Conservation (phyloP, 2,113 vertebrate species). For the Passer montanus region DNA sequence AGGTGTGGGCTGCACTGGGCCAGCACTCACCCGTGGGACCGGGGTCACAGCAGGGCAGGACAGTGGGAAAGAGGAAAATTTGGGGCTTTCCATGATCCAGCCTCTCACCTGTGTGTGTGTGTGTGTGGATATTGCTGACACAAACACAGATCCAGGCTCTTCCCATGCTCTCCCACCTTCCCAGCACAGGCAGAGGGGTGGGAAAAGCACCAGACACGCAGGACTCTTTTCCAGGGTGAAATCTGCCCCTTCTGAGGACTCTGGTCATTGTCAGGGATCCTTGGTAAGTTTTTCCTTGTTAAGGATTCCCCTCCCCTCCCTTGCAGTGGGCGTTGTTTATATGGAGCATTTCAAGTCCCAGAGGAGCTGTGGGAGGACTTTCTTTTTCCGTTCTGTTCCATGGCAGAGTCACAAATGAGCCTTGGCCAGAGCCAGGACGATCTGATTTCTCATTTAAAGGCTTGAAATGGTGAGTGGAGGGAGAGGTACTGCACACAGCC, state of each 20-base stretch:
- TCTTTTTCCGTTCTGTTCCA: conserved; percentile 62
- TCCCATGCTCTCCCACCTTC: neutral
- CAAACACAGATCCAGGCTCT: neutral
- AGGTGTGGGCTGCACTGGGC: conserved; percentile 15
- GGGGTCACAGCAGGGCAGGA: neutral
- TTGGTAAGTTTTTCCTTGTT: conserved; percentile 57
- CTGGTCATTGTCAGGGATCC: conserved; percentile 46
- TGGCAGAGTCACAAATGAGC: conserved; percentile 67
- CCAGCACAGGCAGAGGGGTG: neutral
- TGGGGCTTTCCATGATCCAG: neutral
- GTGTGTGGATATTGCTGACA: neutral
- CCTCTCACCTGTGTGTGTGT: neutral
- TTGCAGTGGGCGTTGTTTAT: conserved; percentile 70
- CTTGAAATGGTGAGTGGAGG: neutral
- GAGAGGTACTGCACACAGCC: neutral
- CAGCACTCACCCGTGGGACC: neutral
- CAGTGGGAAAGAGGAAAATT: neutral
- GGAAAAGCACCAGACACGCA: neutral
- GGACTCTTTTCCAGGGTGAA: neutral
- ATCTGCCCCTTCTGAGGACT: neutral
- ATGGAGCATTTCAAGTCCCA: conserved; percentile 69
- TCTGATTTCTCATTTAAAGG: conserved; percentile 56
- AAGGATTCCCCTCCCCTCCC: conserved; percentile 67
- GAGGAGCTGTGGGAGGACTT: conserved; percentile 70
- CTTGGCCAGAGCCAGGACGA: conserved; percentile 45